These are phyloP conservation scores for Nothocercus nigrocapillus DNA, from an alignment of 2,113 vertebrate species.

Conservation along the genomic window DNA sequence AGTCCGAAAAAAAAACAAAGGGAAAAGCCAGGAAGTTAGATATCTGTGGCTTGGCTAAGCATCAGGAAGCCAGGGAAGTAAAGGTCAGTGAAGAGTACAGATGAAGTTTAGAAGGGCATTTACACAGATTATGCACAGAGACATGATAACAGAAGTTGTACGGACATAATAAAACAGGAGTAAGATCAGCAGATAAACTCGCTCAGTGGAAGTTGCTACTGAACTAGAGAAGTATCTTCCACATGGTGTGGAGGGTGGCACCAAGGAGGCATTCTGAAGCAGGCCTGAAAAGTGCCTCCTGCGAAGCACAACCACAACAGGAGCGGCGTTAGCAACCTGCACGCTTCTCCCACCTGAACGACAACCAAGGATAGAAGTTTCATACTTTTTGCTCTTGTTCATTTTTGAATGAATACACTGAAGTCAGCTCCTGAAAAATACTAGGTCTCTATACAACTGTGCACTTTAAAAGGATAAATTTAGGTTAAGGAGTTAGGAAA, in stretches of 20 bases:
- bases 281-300: accelerated
- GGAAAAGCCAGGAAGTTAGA: not conserved
- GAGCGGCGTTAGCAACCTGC: accelerated
- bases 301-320: not conserved
- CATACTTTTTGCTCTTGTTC: not conserved
- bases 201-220: not conserved
- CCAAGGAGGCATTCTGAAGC: not conserved
- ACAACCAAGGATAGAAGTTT: accelerated
- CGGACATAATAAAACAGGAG: not conserved
- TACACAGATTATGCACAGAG: not conserved
- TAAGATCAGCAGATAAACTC: not conserved
- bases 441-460: not conserved
- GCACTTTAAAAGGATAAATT: not conserved
- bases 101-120: not conserved
- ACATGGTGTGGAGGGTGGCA: accelerated
- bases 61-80: not conserved
- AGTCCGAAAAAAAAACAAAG: not conserved
- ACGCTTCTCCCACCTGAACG: not conserved
- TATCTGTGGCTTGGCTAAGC: not conserved
- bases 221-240: not conserved
- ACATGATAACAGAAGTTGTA: not conserved
- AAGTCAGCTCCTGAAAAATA: not conserved
- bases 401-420: accelerated
- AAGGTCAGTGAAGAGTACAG: not conserved
- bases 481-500: not conserved